These are phyloP conservation scores for Morinoia aosen DNA, from an alignment of 2,888 invertebrate species.

Conservation along the genomic window DNA sequence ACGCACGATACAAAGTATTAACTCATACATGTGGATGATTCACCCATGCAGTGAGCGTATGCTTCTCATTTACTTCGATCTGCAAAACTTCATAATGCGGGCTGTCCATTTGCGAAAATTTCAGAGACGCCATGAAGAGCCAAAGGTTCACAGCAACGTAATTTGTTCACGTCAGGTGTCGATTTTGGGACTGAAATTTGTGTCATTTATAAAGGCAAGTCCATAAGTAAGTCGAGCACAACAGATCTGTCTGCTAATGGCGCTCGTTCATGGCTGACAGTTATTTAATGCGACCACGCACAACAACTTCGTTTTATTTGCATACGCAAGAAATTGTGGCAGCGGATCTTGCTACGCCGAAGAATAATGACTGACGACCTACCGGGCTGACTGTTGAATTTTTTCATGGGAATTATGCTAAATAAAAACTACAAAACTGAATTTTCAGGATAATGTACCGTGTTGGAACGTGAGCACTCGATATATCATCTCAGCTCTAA, in stretches of 20 bases:
- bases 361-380: not conserved
- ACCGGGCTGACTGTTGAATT: not conserved
- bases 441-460: not conserved
- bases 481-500: too few relatives aligned
- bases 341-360: not conserved
- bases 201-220: not conserved
- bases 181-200: not conserved
- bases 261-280: not conserved
- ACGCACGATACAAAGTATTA: too few relatives aligned
- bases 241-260: conserved; percentile 17
- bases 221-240: not conserved
- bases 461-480: not conserved
- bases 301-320: conserved; percentile 1
- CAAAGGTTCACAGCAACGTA: not conserved
- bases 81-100: not conserved
- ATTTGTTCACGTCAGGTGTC: conserved; percentile 2
- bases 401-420: not conserved
- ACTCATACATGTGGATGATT: not conserved
- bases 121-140: not conserved
- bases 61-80: not conserved
- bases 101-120: not conserved
- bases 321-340: not conserved
- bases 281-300: not conserved
- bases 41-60: not conserved
- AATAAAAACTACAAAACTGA: not conserved